Base-by-base conservation (phyloP, 1,140 invertebrate genomes). In the Trichogramma pretiosum region DNA sequence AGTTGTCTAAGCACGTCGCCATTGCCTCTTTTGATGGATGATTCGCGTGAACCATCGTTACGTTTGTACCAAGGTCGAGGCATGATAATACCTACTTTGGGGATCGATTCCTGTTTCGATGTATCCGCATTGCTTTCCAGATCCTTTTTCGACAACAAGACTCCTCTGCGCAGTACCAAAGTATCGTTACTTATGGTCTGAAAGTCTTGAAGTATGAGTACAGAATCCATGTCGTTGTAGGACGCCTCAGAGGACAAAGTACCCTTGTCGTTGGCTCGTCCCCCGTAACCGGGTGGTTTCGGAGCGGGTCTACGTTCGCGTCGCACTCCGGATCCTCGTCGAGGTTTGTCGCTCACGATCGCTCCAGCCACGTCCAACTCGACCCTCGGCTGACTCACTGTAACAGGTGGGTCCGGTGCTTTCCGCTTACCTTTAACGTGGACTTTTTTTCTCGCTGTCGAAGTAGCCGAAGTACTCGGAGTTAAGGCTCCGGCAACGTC, bases 351-450 rank as follows among this genome's bases (percentile, higher is more conserved):
- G 35, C 32, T 36, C 26, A 23, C 42, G 37, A n/a, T 17, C 24
- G n/a, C n/a, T n/a, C n/a, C n/a, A n/a, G n/a, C n/a, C n/a, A n/a
- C n/a, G n/a, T n/a, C n/a, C n/a, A n/a, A n/a, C n/a, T n/a, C n/a
- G n/a, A 28, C 18, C 5, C 11, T 47, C 17, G 35, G 5, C 18
- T 1, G n/a, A n/a, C n/a, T n/a, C n/a, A n/a, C n/a, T n/a, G n/a
- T n/a, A n/a, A n/a, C n/a, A n/a, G 84, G 85, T 10, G 85, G 84
- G 52, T 75, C 75, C 1, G 84, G 84, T 2, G 84, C 84, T 57
- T 76, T 77, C 28, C 84, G 67, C 58, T 87, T 87, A 11, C 83
- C 83, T 52, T 82, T 83, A 1, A 86, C 83, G 63, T 86, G 81
- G 3, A 74, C 49, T 63, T 68, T n/a, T n/a, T n/a, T 44, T 58